phyloP scores from a whole-genome alignment of 2,113 vertebrate genomes.

The Eidolon helvum region DNA sequence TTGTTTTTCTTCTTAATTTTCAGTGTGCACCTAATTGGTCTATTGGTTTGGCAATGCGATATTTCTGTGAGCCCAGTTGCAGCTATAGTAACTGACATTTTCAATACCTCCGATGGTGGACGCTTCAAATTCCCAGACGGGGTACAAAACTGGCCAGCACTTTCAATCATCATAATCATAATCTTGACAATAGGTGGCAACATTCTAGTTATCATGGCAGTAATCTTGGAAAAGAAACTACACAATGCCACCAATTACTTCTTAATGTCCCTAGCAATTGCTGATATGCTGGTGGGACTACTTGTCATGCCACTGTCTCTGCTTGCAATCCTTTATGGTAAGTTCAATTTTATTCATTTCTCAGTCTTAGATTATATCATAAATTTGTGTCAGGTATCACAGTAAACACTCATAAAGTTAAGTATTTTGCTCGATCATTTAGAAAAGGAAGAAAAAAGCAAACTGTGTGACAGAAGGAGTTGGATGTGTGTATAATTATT shows the following conservation, averaged over 20 bases:
- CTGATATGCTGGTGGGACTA: slow-evolving; percentile 98
- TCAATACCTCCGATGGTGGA: slow-evolving; percentile 76
- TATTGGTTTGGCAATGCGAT: slow-evolving; percentile 77
- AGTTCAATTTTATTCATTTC: slow-evolving; percentile 79
- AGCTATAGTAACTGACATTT: slow-evolving; percentile 25
- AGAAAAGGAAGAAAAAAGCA: not conserved
- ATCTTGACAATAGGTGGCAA: slow-evolving; percentile 97
- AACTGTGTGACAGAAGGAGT: not conserved
- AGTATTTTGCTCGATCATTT: not conserved
- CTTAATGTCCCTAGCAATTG: slow-evolving; percentile 96
- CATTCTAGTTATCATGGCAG: slow-evolving; percentile 97
- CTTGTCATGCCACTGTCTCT: slow-evolving; percentile 98
- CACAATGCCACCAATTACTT: slow-evolving; percentile 99
- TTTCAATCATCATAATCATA: slow-evolving; percentile 95
- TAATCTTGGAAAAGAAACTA: slow-evolving; percentile 97
- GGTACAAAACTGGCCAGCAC: slow-evolving; percentile 94
- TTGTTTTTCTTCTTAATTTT: slow-evolving; percentile 57
- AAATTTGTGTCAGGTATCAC: not conserved
- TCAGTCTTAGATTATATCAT: not conserved
- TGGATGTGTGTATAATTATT: not conserved
- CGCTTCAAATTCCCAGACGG: slow-evolving; percentile 75
- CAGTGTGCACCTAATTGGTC: slow-evolving; percentile 76
- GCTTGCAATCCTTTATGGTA: slow-evolving; percentile 96
- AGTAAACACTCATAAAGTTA: not conserved
- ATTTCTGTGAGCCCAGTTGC: slow-evolving; percentile 60